Base-by-base conservation (phyloP, 2,888 invertebrate genomes). In the Notocelia uddmanniana region DNA sequence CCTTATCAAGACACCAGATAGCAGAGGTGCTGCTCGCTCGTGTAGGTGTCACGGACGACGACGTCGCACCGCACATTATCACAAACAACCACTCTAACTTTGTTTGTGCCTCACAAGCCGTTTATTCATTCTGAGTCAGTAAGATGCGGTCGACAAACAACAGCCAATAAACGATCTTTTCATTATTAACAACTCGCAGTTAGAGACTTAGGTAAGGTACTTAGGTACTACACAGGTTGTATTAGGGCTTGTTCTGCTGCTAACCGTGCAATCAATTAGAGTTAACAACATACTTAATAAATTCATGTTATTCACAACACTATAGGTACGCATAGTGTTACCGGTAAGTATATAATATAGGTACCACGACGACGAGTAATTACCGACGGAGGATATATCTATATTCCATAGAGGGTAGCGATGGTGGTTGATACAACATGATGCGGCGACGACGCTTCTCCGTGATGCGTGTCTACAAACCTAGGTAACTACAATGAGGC, bases 11-110 rank as follows among this genome's bases (percentile, higher is more conserved):
- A 86, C 89, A 91, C 84, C 88, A 92, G 92, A 93, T 92, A 92
- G 91, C 88, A 90, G 90, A 92, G 93, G 92, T 93, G 93, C 90
- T 92, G 89, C 79, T 81, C 83, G 89, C 87, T 89, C 89, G 87
- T 89, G 89, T 90, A 91, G 90, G 88, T 92, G 91, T 92, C 93
- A 92, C 85, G 92, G 92, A 91, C 92, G 84, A 81, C 89, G 83
- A 79, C 82, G 82, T 76, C 81, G 83, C 76, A 83, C 84, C 84
- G 83, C 84, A 83, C 2, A 2, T 26, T 26, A 84, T 84, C 85
- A 82, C 81, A 85, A 83, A 83, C 82, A 85, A 81, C 86, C 85
- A 84, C 83, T 83, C 77, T 80, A 82, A 79, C 83, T 85, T 64
- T 88, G 85, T 89, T 89, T 86, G 84, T 85, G 82, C 78, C 81